Conservation (phyloP, 1,140 invertebrate genomes). For the Megalopta genalis region DNA sequence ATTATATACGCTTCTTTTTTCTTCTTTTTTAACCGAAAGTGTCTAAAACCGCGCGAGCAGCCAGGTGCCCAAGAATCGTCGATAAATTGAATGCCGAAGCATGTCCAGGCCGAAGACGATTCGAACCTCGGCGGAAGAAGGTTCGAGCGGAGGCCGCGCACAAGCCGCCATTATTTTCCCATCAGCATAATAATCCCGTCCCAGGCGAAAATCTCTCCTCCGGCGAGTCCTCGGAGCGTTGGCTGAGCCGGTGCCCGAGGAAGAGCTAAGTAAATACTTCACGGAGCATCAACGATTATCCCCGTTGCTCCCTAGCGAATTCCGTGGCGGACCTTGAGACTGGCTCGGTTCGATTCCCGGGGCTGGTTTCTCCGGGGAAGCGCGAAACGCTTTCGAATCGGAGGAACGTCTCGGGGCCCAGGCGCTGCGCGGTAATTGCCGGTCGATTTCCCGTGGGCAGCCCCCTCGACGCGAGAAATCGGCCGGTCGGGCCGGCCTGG, state of each 20-base stretch:
- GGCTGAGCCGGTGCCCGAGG: neutral
- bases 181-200: too few species aligned
- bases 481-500: neutral
- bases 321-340: neutral
- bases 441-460: slow-evolving; percentile 30
- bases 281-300: slow-evolving; percentile 1
- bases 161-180: too few species aligned
- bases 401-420: neutral
- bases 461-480: slow-evolving; percentile 42
- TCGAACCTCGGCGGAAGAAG: too few species aligned
- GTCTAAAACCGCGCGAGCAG: too few species aligned
- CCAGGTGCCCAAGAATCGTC: too few species aligned
- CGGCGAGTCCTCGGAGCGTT: too few species aligned
- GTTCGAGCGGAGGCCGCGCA: too few species aligned
- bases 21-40: too few species aligned
- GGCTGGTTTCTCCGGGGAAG: neutral
- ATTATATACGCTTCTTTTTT: too few species aligned
- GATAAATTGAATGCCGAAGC: too few species aligned
- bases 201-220: too few species aligned
- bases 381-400: neutral
- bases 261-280: slow-evolving; percentile 4
- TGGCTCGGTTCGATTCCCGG: neutral
- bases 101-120: too few species aligned
- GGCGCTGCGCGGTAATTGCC: neutral
- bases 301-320: slow-evolving; percentile 5